Evolutionary conservation across 2,888 invertebrate species (phyloP), one percentile per base, ranked within the genome.

Genomic region (Hoplodrina ambigua): DNA sequence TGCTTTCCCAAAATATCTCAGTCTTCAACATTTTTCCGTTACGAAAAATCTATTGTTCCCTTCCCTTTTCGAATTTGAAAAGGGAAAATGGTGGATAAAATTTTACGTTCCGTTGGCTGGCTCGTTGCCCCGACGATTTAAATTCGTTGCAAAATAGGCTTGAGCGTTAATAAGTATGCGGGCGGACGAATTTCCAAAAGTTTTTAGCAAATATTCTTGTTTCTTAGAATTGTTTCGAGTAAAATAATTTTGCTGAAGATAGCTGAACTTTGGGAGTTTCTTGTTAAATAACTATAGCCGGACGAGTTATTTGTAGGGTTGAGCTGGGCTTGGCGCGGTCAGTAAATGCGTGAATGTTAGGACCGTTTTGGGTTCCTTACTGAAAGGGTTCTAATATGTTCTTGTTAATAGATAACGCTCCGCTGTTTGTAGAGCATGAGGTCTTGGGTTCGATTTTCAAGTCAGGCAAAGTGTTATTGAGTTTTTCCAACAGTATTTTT

Each of bases 11-110:
- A 68, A 73, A 81, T 75, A 73, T 71, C 71, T 60, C 70, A 64
- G 65, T 68, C 67, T 58, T 57, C 59, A 79, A 79, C 69, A 80
- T 84, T 84, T 77, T 76, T 76, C 67, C 84, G 82, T 69, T 72
- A 72, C 66, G 53, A 69, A 74, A 79, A 72, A 75, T 76, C 75
- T 73, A 77, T 83, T 83, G 77, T 84, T 72, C 67, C 19, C 46
- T 19, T 58, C 72, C 59, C 68, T 58, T 54, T 81, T 68, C 72
- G 72, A 79, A 76, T 72, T 80, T 80, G 63, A 80, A 77, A 81
- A 70, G 84, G 75, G 80, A 82, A 80, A 81, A 82, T 82, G 69
- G 75, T 30, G 82, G 66, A 84, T 80, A 80, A 78, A 81, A 81
- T 79, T 79, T 77, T 72, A 81, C 72, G 78, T 81, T 65, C 56